Conservation (phyloP, 2,113 vertebrate species). For the Martes martes region DNA sequence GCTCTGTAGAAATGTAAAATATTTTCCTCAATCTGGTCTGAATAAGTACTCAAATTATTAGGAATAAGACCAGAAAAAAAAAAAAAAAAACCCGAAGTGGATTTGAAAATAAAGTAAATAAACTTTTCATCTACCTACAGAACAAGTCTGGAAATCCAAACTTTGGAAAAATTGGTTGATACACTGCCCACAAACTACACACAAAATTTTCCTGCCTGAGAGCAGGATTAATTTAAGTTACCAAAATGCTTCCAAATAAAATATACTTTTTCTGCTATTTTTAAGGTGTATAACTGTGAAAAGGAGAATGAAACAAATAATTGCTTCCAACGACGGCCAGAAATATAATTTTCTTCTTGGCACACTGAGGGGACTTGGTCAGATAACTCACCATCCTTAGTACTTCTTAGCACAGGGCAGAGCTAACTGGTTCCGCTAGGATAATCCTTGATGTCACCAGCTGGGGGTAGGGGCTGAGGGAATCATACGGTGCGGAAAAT, state of each 20-base stretch:
- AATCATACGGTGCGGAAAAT: not conserved
- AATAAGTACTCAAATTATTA: not conserved
- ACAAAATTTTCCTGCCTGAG: not conserved
- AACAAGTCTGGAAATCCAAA: not conserved
- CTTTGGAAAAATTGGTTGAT: not conserved
- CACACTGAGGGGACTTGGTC: not conserved
- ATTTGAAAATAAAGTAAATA: not conserved
- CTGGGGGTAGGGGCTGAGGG: not conserved
- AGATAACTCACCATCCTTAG: not conserved
- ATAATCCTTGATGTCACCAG: not conserved
- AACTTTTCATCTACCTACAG: not conserved
- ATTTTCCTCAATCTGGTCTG: not conserved
- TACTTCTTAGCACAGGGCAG: not conserved
- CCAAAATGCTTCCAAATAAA: constrained; percentile 7
- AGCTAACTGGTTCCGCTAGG: rapidly evolving
- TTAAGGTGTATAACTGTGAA: not conserved
- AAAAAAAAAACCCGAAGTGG: not conserved
- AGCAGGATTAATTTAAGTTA: constrained; percentile 13
- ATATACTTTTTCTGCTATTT: not conserved
- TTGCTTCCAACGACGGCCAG: not conserved
- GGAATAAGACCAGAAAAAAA: not conserved
- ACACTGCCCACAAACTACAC: not conserved
- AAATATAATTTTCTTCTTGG: not conserved
- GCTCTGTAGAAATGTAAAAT: not conserved
- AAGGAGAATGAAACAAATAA: not conserved